Evolutionary conservation across 2,797 vertebrate genomes (phyloP).

Genomic region (Discoglossus pictus): DNA sequence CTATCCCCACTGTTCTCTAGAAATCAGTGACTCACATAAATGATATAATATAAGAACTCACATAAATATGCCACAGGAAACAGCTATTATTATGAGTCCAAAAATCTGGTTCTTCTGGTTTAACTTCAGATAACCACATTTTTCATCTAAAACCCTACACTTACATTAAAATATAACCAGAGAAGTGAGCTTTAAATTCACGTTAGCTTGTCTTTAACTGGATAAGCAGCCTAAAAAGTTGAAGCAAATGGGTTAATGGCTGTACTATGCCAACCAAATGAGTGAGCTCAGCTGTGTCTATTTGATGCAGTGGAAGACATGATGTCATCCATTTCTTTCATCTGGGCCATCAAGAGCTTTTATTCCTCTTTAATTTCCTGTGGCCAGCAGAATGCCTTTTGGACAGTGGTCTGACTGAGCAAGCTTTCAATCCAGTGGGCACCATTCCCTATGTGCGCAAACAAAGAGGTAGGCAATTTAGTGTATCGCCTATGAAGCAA

Average conservation of each 20-base stretch:
- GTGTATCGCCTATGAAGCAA: constrained; percentile 36
- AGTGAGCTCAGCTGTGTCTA: constrained; percentile 57
- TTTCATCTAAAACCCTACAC: too few relatives aligned
- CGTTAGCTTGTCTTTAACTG: neutral
- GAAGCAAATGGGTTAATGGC: constrained; percentile 51
- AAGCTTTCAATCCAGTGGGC: constrained; percentile 50
- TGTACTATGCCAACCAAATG: constrained; percentile 58
- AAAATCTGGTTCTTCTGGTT: too few relatives aligned
- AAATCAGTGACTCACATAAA: too few relatives aligned
- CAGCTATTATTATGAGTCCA: too few relatives aligned
- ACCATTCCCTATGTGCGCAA: constrained; percentile 18
- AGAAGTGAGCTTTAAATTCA: neutral
- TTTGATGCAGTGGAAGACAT: constrained; percentile 59
- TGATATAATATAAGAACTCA: too few relatives aligned
- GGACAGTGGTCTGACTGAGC: constrained; percentile 50
- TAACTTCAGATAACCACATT: too few relatives aligned
- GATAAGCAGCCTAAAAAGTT: constrained; percentile 1
- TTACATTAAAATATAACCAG: neutral
- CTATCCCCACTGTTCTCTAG: too few relatives aligned
- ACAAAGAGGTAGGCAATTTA: constrained; percentile 24
- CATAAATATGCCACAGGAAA: too few relatives aligned
- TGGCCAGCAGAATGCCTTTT: constrained; percentile 56
- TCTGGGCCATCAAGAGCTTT: constrained; percentile 54
- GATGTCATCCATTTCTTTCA: constrained; percentile 56
- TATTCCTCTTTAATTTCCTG: constrained; percentile 64